Base-by-base conservation (phyloP, 2,113 vertebrate species). In the Pangasianodon hypophthalmus region DNA sequence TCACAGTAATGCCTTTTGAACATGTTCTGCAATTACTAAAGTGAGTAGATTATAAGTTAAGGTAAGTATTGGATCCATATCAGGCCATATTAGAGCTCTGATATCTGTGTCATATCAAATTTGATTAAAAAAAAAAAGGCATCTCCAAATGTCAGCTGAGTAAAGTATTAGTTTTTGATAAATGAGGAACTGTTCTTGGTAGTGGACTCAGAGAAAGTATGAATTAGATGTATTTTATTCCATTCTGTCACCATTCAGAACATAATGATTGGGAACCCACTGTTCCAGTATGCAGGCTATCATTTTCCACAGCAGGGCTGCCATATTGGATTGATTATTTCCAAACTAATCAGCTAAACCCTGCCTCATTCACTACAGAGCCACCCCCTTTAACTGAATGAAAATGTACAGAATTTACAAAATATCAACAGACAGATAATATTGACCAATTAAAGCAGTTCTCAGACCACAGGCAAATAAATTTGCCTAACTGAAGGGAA, bases 151-250 rank as follows among this genome's bases (percentile, higher is more conserved):
- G 13, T 6, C 46, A 79, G 9, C 48, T n/a, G 50, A 2, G 79
- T n/a, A 18, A 46, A 14, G 56, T 84, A 84, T 62, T 62, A 60
- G 58, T 84, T 84, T 84, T 62, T 60, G 56, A 84, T 84, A 60
- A 84, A 62, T 84, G 82, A 62, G 56, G 82, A 62, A 46, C 56
- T 26, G 56, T 84, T 84, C 56, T 44, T 84, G 56, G 58, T 62
- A 46, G 56, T 84, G 82, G 82, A 84, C 56, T 84, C 58, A 29
- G 19, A 83, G n/a, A 81, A 81, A 52, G 26, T 50, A 52, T 80
- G n/a, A 54, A 82, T 19, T 54, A 19, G 50, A 56, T 82, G 16
- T 50, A 26, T 48, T 80, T 80, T 50, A 50, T 80, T 50, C 24
- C 73, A 52, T 56, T 3, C 3, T 54, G 80, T 32, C 77, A 79